Base-by-base conservation (phyloP, 2,797 vertebrate genomes). In the Megalops cyprinoides region DNA sequence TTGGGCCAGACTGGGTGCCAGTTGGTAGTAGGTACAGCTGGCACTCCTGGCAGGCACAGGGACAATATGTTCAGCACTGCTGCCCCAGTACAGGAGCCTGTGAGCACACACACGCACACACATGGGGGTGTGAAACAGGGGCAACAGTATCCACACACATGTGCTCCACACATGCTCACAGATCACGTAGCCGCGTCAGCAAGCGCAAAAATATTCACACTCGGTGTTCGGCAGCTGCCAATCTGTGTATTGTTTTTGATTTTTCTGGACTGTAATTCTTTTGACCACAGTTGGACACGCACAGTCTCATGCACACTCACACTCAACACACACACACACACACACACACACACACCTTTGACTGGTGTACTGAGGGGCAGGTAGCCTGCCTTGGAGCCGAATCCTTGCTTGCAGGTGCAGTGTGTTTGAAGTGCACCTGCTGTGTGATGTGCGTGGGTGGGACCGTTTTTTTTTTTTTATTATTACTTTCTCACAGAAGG, bases 1-100 rank as follows among this genome's bases (percentile, higher is more conserved):
- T 60, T 2, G 48, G 23, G n/a, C 51, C n/a, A n/a, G 51, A 31
- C 10, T 39, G 25, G 39, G 28, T 76, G 58, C 42, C 80, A 79
- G 83, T 39, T 46, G 8, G 76, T 75, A 49, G 23, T 49, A 39
- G 65, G 42, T 69, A 51, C 76, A 76, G 73, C 77, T 79, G 77
- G 76, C 53, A 6, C 42, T 56, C 8, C 62, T 62, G 79, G 82
- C 75, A 77, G 75, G 28, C 74, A 42, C 51, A 74, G 2, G 42
- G 58, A 25, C 55, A 81, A 46, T 44, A 78, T 69, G 58, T 23
- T 37, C 48, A 53, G 39, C 53, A 74, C 1, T 53, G 39, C 23
- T 73, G 73, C 44, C 37, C n/a, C 39, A 28, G 49, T 55, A n/a
- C 51, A 8, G 60, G 42, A 34, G 25, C 60, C 77, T 39, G 42